Evolutionary conservation across 2,797 vertebrate genomes (phyloP).

Genomic region (Synaphobranchus kaupii): DNA sequence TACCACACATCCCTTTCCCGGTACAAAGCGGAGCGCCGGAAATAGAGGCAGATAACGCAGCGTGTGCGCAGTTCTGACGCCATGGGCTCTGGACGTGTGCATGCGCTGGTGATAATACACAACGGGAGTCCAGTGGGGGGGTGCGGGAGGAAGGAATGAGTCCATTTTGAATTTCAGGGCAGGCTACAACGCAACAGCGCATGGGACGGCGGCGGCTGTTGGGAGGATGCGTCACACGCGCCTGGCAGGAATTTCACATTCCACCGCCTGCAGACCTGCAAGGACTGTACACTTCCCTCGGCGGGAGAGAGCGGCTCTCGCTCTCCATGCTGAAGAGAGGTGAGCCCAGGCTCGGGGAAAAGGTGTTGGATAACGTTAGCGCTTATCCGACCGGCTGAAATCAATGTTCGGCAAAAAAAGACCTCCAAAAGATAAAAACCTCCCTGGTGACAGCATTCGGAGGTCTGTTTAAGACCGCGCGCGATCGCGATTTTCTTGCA

Average conservation of each 20-base stretch:
- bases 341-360: neutral
- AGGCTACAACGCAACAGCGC: neutral
- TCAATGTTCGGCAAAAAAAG: neutral
- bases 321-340: neutral
- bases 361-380: neutral
- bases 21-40: too few species aligned
- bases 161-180: neutral
- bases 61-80: neutral
- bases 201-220: neutral
- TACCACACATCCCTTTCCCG: too few species aligned
- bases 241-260: slow-evolving; percentile 10
- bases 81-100: neutral
- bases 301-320: neutral
- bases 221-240: neutral
- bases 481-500: too few species aligned
- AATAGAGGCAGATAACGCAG: neutral
- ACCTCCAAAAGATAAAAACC: neutral
- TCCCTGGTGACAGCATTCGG: neutral
- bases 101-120: neutral
- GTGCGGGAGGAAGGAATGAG: neutral
- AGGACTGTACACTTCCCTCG: neutral
- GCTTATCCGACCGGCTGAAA: neutral
- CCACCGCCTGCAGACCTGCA: neutral
- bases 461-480: too few species aligned
- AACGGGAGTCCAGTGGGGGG: neutral